phyloP scores from a whole-genome alignment of 2,797 vertebrate genomes.

The Hydrolagus colliei region DNA sequence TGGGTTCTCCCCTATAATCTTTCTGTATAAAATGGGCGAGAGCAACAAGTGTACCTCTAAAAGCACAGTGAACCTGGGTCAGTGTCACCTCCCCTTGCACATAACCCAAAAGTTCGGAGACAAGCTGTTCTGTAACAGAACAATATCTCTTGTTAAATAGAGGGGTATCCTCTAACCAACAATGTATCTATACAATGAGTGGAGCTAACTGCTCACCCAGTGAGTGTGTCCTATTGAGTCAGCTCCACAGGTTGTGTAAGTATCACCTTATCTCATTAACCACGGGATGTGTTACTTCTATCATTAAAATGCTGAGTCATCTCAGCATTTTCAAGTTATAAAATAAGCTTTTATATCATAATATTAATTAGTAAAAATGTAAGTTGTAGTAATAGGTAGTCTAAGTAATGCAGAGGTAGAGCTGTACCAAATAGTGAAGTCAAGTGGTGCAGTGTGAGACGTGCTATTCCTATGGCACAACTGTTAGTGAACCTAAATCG shows the following conservation, averaged over 20 bases:
- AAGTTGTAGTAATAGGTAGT: constrained; percentile 1
- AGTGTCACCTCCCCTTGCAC: background rate
- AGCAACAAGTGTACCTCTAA: background rate
- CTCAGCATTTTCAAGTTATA: constrained; percentile 5
- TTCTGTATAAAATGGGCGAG: constrained; percentile 1
- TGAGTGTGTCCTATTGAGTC: background rate
- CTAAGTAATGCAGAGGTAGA: background rate
- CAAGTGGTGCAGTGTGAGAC: background rate
- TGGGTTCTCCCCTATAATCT: background rate
- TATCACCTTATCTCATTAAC: background rate
- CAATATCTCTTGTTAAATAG: constrained; percentile 17
- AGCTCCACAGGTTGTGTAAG: background rate
- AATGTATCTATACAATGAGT: background rate
- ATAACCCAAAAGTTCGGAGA: constrained; percentile 10
- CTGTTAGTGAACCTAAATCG: background rate
- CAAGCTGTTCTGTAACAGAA: constrained; percentile 28
- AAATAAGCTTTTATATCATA: background rate
- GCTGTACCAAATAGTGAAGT: background rate
- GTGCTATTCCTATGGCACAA: background rate
- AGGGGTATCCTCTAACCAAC: constrained; percentile 1
- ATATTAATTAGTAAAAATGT: constrained; percentile 7
- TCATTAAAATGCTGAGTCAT: background rate
- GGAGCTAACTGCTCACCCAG: background rate
- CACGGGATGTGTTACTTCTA: background rate
- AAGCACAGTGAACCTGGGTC: constrained; percentile 1